Evolutionary conservation across 2,113 vertebrate genomes (phyloP).

Genomic region (Oryzias woworae): DNA sequence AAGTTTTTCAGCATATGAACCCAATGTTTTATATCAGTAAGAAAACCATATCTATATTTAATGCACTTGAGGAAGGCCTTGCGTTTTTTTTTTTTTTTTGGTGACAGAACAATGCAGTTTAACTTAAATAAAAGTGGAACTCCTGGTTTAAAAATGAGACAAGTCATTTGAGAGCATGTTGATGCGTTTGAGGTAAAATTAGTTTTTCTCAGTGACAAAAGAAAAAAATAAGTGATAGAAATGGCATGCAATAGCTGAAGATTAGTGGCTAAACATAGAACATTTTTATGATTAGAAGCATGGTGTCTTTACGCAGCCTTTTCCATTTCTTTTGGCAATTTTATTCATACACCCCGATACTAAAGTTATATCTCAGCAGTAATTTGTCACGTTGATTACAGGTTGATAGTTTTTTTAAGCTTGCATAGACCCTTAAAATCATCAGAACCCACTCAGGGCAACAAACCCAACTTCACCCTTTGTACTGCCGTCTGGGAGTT

Average conservation of each 20-base stretch:
- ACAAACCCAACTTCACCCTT: constrained; percentile 73
- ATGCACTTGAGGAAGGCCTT: constrained; percentile 77
- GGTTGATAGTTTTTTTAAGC: constrained; percentile 57
- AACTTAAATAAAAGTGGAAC: constrained; percentile 51
- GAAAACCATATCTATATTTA: constrained; percentile 65
- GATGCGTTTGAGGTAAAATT: constrained; percentile 23
- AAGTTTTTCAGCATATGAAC: constrained; percentile 70
- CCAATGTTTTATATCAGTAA: constrained; percentile 60
- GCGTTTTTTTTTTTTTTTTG: constrained; percentile 38
- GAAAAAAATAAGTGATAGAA: constrained; percentile 11
- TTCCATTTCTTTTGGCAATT: constrained; percentile 45
- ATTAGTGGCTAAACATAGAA: constrained; percentile 20
- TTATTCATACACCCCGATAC: constrained; percentile 62
- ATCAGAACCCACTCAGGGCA: constrained; percentile 28
- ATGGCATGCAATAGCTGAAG: constrained; percentile 21
- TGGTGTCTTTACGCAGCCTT: constrained; percentile 43
- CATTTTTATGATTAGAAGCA: constrained; percentile 31
- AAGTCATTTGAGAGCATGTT: constrained; percentile 10
- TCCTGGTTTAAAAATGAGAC: constrained; percentile 59
- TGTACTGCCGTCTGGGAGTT: constrained; percentile 50
- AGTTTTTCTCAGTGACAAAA: constrained; percentile 30
- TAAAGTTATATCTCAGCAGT: constrained; percentile 53
- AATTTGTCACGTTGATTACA: constrained; percentile 44
- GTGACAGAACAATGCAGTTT: constrained; percentile 54
- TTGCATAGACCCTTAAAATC: constrained; percentile 74